A percentile compares a stretch with the other conserved stretches of the same genome.
These are phyloP conservation scores for Callopanchax toddi DNA, from an alignment of 2,113 vertebrate genomes.

Conservation along the genomic window DNA sequence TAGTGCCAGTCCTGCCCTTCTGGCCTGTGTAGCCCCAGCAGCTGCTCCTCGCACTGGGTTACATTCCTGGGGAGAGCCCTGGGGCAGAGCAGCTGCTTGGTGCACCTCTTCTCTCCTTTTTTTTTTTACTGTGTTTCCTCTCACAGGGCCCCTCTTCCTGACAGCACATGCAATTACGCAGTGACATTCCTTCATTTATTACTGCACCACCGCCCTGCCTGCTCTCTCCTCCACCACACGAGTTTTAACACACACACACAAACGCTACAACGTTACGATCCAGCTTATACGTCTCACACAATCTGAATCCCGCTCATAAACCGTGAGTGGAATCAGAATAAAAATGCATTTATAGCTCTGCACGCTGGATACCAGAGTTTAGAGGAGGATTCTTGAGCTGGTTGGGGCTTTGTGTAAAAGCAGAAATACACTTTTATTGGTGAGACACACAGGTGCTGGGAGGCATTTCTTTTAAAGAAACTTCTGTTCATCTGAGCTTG, in stretches of 20 bases:
- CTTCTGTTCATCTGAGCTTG: background rate
- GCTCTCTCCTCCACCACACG: constrained; percentile 7
- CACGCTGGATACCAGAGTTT: background rate
- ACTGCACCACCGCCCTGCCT: constrained; percentile 25
- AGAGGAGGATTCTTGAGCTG: background rate
- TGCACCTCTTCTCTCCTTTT: constrained; percentile 45
- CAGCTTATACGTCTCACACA: constrained; percentile 3
- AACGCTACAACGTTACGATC: constrained; percentile 13
- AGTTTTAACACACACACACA: constrained; percentile 14
- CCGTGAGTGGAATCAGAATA: background rate
- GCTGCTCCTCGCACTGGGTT: constrained; percentile 67
- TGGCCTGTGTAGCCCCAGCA: constrained; percentile 61
- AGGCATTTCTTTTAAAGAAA: background rate
- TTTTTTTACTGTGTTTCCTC: constrained; percentile 32
- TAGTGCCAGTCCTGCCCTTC: constrained; percentile 59
- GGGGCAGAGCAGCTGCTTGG: constrained; percentile 74
- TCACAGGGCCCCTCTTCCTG: constrained; percentile 55
- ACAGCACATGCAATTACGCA: constrained; percentile 68
- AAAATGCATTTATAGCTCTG: background rate
- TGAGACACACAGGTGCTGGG: constrained; percentile 2
- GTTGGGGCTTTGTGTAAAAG: background rate
- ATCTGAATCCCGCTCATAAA: background rate
- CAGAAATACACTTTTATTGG: background rate
- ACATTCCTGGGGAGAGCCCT: constrained; percentile 78
- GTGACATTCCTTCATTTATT: constrained; percentile 78